Evolutionary conservation across 2,113 vertebrate genomes (phyloP), one percentile per base, ranked within the genome.

Genomic region (Penelope pileata): DNA sequence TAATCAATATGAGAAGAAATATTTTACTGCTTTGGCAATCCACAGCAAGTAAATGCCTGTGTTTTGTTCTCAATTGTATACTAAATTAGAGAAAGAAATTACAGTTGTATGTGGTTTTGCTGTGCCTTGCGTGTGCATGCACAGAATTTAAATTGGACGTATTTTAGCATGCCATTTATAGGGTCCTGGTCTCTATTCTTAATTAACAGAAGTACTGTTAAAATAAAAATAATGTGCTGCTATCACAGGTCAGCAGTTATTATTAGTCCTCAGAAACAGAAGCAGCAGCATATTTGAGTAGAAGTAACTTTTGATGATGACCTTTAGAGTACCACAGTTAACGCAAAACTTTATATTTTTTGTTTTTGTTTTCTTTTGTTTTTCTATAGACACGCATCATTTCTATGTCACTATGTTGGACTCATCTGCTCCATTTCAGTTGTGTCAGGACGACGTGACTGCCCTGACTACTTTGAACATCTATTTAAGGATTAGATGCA

Each of bases 201-300:
- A 18, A 30, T 38, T 23, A 36, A 47, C 9, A 74, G 29, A 83
- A 12, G 0, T 43, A 36, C 38, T 3, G 5, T 7, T 42, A 38
- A 69, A 76, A 36, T 7, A 23, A 32, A 66, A 30, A 8, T 3
- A 51, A 5, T 16, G 40, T 82, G 1, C 6, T 45, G 40, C 17
- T 62, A 3, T 32, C 1, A 0, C 56, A 54, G 30, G 12, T 58
- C 50, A 86, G 32, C 6, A 50, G 10, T 59, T 74, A 27, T 29
- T 66, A 32, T 16, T 10, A 67, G 5, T 30, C 11, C 18, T 68
- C 64, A 72, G 60, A 73, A 69, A 16, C 12, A 63, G 40, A 74
- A 24, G 40, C 70, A 90, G 45, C 1, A 9, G 2, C 0, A 0
- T 12, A 7, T 85, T 43, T 36, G 16, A 51, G 12, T 5, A 27